phyloP scores from a whole-genome alignment of 2,888 invertebrate genomes.

The Ganaspis brasiliensis region DNA sequence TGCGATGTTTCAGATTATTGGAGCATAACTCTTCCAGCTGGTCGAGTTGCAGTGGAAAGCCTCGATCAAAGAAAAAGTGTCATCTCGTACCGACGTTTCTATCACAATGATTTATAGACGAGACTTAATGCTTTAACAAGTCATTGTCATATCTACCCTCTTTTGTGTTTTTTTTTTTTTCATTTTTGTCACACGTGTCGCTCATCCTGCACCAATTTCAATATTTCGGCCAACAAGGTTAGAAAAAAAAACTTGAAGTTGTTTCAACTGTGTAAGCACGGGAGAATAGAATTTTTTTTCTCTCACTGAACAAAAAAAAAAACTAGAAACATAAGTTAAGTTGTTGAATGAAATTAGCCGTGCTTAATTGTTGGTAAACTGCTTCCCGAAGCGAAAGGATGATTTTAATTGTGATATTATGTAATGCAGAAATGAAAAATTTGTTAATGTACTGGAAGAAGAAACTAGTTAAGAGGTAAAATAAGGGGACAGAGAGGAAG shows the following conservation, averaged over 20 bases:
- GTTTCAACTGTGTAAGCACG: no score
- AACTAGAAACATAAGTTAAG: no score
- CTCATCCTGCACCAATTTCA: no score
- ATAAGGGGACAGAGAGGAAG: conserved; percentile 21
- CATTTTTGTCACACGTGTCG: no score
- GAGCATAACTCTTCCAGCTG: conserved; percentile 14
- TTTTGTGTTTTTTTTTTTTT: background rate
- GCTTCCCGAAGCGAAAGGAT: background rate
- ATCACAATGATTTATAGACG: conserved; percentile 59
- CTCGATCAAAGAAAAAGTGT: conserved; percentile 21
- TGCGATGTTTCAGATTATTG: conserved; percentile 1
- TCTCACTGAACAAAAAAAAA: no score
- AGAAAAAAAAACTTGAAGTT: no score
- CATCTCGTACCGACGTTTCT: conserved; percentile 50
- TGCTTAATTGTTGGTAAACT: conserved; percentile 10
- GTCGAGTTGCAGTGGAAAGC: conserved; percentile 13
- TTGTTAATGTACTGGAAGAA: conserved; percentile 46
- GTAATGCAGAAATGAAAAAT: conserved; percentile 49
- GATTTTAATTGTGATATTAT: background rate
- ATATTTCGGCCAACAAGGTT: background rate
- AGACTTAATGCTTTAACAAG: conserved; percentile 64
- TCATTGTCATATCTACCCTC: conserved; percentile 63
- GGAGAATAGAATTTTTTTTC: no score
- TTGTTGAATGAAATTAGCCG: no score
- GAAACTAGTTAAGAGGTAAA: conserved; percentile 12